Conservation (phyloP, 2,797 vertebrate species). For the Dendrocincla tyrannina region DNA sequence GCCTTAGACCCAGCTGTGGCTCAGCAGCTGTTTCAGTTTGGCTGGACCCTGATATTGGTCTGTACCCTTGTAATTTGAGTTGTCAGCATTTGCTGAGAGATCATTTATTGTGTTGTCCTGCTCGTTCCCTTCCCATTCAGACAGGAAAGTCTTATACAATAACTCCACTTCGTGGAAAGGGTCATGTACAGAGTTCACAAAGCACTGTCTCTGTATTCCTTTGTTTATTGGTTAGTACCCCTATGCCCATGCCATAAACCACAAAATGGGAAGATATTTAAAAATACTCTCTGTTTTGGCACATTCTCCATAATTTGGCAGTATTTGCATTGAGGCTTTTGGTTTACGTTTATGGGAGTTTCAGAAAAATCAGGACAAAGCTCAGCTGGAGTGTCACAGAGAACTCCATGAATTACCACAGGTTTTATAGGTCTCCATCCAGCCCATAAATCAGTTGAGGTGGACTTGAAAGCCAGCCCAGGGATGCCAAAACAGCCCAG, state of each 20-base stretch:
- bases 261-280: slow-evolving; percentile 8
- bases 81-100: slow-evolving; percentile 7
- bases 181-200: slow-evolving; percentile 37
- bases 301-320: slow-evolving; percentile 5
- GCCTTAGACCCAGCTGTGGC: not conserved
- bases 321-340: slow-evolving; percentile 40
- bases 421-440: slow-evolving; percentile 10
- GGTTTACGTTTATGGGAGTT: slow-evolving; percentile 5
- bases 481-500: not conserved
- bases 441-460: slow-evolving; percentile 40
- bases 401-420: not conserved
- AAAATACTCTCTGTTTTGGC: slow-evolving; percentile 24
- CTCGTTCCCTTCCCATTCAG: not conserved
- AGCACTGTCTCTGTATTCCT: slow-evolving; percentile 8
- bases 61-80: not conserved
- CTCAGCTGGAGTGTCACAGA: slow-evolving; percentile 45
- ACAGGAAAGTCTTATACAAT: slow-evolving; percentile 58
- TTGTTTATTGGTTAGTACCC: slow-evolving; percentile 27
- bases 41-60: not conserved
- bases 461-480: not conserved
- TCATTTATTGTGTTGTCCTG: slow-evolving; percentile 23
- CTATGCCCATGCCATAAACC: not conserved
- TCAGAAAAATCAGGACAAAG: slow-evolving; percentile 43
- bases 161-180: slow-evolving; percentile 52
- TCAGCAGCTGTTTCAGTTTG: slow-evolving; percentile 1